Evolutionary conservation across 1,140 invertebrate genomes (phyloP), one percentile per base, ranked within the genome.

Genomic region (Berghia stephanieae): DNA sequence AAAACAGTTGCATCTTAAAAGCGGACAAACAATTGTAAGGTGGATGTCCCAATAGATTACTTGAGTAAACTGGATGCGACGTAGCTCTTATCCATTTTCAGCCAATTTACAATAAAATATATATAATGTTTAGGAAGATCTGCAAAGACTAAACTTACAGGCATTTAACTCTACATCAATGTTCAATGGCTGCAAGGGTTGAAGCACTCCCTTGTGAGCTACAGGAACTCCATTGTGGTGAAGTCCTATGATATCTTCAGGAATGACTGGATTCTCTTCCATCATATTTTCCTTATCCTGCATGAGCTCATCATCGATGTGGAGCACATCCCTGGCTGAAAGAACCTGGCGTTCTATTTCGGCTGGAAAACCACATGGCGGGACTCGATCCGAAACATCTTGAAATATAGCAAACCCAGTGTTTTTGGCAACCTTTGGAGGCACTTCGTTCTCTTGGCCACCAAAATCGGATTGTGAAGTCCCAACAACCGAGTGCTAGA

Each of bases 261-360:
- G 2, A 16, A 75, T 27, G 1, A 63, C 38, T 57, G 31, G 49
- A 38, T 21, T 13, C 6, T 49, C 27, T 57, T 73, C 71, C 18
- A 74, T 74, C 2, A 55, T 31, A 44, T 75, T 75, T 38, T 75
- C 72, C 38, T 60, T 60, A 52, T 76, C 74, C 5, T 36, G n/a
- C 63, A 76, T 76, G 8, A 44, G 63, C 31, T 76, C 74, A 36
- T 76, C 60, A 16, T 67, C 63, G 27, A 1, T 21, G 21, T 44
- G 60, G 27, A 1, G 24, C 27, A 1, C 31, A 49, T 38, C 27
- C n/a, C 46, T 31, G 34, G 70, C 10, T 6, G 31, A 31, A n/a
- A n/a, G n/a, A n/a, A n/a, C n/a, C n/a, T n/a, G n/a, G n/a, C n/a
- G n/a, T n/a, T n/a, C n/a, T n/a, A n/a, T n/a, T n/a, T n/a, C n/a